A percentile compares a stretch with the other conserved stretches of the same genome.
These are phyloP conservation scores for Hylyphantes graminicola DNA, from an alignment of 1,140 invertebrate genomes.

Conservation along the genomic window DNA sequence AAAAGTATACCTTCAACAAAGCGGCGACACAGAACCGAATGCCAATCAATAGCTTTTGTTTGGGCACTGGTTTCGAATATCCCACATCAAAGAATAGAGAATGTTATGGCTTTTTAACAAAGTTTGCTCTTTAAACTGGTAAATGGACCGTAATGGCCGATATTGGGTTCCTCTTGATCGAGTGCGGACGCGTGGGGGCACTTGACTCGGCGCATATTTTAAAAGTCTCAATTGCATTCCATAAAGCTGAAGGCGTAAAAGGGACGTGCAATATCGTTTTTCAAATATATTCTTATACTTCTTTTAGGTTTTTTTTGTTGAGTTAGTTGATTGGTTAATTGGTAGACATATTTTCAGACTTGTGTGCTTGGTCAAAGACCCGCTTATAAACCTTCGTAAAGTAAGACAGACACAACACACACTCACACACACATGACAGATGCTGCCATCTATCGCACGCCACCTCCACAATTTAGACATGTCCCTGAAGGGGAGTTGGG, in stretches of 20 bases:
- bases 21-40: background rate
- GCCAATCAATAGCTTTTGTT: constrained; percentile 38
- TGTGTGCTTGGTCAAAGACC: no score
- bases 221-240: constrained; percentile 34
- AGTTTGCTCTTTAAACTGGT: constrained; percentile 41
- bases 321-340: no score
- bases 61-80: background rate
- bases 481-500: no score
- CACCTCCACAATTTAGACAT: no score
- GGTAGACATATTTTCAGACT: no score
- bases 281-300: no score
- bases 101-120: constrained; percentile 34
- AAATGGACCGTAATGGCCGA: constrained; percentile 32
- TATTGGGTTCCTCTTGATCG: constrained; percentile 33
- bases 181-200: constrained; percentile 30
- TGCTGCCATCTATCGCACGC: no score
- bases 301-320: no score
- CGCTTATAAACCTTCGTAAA: no score
- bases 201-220: constrained; percentile 17
- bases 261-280: background rate
- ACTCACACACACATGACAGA: no score
- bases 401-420: no score
- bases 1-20: no score
- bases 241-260: background rate
- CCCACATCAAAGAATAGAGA: constrained; percentile 11